These are phyloP conservation scores for Hippotragus niger DNA, from an alignment of 2,113 vertebrate genomes.

Conservation along the genomic window DNA sequence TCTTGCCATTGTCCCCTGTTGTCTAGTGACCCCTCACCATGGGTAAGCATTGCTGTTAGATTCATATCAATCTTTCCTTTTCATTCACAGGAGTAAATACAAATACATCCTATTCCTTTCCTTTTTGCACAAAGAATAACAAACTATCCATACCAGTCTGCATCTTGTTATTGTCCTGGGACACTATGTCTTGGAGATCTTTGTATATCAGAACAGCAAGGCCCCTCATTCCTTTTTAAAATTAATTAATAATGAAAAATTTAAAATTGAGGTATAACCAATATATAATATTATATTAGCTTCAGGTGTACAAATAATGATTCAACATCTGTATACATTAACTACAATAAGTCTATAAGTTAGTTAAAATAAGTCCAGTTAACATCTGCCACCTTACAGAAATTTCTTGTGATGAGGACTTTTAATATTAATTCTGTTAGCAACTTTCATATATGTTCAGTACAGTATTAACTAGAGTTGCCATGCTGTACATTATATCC, in stretches of 20 bases:
- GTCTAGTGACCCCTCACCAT: not conserved
- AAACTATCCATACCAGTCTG: too few relatives aligned
- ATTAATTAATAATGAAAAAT: not conserved
- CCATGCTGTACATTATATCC: not conserved
- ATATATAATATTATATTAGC: not conserved
- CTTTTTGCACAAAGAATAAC: not conserved
- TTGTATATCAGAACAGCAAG: not conserved
- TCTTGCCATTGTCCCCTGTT: not conserved
- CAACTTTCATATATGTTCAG: not conserved
- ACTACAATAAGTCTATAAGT: not conserved
- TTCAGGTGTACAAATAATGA: not conserved
- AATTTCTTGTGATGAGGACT: not conserved
- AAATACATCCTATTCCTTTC: not conserved
- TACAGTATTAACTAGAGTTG: not conserved
- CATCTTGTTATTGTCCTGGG: too few relatives aligned
- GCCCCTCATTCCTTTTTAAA: not conserved
- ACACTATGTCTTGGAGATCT: not conserved
- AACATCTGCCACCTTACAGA: not conserved
- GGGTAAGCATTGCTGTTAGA: not conserved
- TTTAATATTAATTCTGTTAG: not conserved
- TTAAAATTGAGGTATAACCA: not conserved
- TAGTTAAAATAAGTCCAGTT: too few relatives aligned
- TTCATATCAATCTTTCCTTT: not conserved
- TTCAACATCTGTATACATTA: not conserved
- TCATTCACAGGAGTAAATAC: not conserved